Evolutionary conservation across 2,888 invertebrate species (phyloP).

Genomic region (Spilarctia lutea): DNA sequence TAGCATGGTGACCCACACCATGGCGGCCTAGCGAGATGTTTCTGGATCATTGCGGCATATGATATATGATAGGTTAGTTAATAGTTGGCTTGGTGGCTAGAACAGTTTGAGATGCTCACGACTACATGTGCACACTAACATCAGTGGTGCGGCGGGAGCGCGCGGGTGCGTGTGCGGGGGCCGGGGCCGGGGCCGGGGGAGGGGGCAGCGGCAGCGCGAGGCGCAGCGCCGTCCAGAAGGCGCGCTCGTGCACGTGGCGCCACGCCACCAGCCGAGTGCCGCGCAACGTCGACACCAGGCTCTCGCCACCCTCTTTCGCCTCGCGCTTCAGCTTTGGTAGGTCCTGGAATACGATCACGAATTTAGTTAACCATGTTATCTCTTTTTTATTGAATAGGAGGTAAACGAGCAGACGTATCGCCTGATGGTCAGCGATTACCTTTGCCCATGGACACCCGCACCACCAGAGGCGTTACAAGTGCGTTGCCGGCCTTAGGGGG

Average conservation of each 20-base stretch:
- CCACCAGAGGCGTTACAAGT: no score
- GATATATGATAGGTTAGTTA: not conserved
- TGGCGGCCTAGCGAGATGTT: no score
- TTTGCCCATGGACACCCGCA: no score
- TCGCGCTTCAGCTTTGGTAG: constrained; percentile 83
- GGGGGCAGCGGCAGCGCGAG: constrained; percentile 87
- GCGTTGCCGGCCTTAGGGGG: no score
- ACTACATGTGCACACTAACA: constrained; percentile 28
- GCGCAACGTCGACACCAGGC: constrained; percentile 77
- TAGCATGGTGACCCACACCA: no score
- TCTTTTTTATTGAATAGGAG: no score
- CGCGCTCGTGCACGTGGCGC: constrained; percentile 84
- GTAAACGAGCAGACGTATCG: no score
- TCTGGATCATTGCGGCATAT: no score
- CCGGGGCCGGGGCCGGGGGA: constrained; percentile 20
- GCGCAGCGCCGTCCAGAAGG: constrained; percentile 89
- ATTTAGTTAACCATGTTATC: not conserved
- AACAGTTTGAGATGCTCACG: constrained; percentile 22
- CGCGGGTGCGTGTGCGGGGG: constrained; percentile 47
- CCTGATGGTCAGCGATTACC: no score
- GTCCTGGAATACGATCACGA: constrained; percentile 78
- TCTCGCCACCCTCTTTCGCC: constrained; percentile 85
- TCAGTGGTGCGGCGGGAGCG: constrained; percentile 46
- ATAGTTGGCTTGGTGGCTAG: not conserved
- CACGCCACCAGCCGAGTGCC: constrained; percentile 83